Evolutionary conservation across 2,113 vertebrate species (phyloP).

Genomic region (Amphilophus citrinellus): DNA sequence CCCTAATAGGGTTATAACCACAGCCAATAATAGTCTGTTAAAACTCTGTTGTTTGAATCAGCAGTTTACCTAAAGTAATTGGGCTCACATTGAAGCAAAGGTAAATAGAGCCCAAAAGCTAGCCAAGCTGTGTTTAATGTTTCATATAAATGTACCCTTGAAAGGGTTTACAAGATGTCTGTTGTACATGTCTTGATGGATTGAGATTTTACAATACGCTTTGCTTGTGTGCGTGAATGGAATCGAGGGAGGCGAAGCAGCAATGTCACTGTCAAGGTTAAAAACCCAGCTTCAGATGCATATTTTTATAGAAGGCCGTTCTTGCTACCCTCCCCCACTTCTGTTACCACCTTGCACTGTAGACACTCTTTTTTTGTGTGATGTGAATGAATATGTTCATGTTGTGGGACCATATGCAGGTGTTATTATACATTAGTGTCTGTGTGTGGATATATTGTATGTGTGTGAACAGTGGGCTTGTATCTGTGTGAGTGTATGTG

Average conservation of each 20-base stretch:
- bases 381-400: neutral
- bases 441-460: neutral
- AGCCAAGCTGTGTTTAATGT: conserved; percentile 69
- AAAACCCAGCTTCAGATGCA: conserved; percentile 54
- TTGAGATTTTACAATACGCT: conserved; percentile 61
- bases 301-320: conserved; percentile 54
- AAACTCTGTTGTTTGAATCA: conserved; percentile 66
- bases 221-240: conserved; percentile 9
- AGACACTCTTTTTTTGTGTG: neutral
- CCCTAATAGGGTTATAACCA: conserved; percentile 15
- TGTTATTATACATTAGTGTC: neutral
- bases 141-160: conserved; percentile 67
- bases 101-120: conserved; percentile 64
- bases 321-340: conserved; percentile 8
- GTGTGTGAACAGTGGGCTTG: neutral
- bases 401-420: neutral
- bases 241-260: conserved; percentile 39
- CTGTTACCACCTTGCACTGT: neutral
- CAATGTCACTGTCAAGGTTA: conserved; percentile 73
- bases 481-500: neutral
- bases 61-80: conserved; percentile 77
- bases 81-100: conserved; percentile 64
- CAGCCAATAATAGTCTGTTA: conserved; percentile 47
- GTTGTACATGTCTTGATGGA: conserved; percentile 52
- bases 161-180: conserved; percentile 66